phyloP scores from a whole-genome alignment of 2,113 vertebrate species.

The Cygnus atratus region DNA sequence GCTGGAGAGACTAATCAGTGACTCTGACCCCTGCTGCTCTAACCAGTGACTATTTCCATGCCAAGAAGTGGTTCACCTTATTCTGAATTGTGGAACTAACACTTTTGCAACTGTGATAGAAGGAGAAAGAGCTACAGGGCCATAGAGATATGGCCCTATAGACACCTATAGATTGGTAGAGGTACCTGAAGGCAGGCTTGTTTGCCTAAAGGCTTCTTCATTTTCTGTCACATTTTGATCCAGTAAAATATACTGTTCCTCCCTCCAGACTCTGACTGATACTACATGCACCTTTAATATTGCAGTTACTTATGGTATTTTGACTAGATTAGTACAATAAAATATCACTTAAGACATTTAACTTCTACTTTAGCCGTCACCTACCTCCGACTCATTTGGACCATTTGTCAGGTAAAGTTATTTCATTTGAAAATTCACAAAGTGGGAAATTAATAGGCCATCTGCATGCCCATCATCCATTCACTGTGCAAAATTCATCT shows the following conservation, averaged over 20 bases:
- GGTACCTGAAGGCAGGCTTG: neutral
- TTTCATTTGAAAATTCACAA: neutral
- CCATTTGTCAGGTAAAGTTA: neutral
- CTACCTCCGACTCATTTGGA: neutral
- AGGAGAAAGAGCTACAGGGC: neutral
- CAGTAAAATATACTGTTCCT: neutral
- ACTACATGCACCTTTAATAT: accelerated
- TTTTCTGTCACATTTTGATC: neutral
- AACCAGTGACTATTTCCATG: neutral
- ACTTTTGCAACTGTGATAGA: neutral
- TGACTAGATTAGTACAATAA: neutral
- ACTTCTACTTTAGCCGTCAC: neutral
- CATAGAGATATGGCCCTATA: neutral
- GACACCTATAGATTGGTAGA: no score
- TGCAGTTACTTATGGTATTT: neutral
- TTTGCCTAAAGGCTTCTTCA: neutral
- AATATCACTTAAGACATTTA: neutral
- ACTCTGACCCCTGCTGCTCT: neutral
- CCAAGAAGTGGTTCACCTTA: neutral
- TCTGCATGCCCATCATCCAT: neutral
- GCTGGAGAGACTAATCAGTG: constrained; percentile 9
- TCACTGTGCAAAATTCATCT: neutral
- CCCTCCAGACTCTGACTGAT: neutral
- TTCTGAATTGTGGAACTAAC: neutral
- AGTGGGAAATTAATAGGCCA: neutral